These are phyloP conservation scores for Phortica okadai DNA, from an alignment of 2,888 invertebrate genomes.

Conservation along the genomic window DNA sequence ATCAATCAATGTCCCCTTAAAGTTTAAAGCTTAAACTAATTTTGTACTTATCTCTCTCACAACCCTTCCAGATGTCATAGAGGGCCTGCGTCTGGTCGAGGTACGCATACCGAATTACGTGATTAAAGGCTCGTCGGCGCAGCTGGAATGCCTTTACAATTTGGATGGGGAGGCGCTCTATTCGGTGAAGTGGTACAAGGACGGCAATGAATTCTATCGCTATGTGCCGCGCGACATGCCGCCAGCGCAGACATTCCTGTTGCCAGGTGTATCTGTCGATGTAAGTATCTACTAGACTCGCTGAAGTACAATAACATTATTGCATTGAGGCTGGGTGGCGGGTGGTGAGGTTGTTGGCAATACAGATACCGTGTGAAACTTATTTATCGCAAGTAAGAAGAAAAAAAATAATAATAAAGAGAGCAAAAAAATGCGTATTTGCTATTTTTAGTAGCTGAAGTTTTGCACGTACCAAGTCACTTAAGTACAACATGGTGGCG, in stretches of 20 bases:
- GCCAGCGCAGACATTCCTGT: constrained; percentile 85
- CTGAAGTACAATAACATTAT: neutral
- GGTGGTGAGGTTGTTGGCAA: neutral
- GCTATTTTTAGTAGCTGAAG: constrained; percentile 12
- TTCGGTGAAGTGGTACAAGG: constrained; percentile 95
- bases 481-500: neutral
- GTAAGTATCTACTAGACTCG: constrained; percentile 79
- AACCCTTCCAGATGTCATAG: constrained; percentile 76
- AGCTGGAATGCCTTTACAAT: constrained; percentile 89
- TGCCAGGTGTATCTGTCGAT: constrained; percentile 90
- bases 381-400: constrained; percentile 1
- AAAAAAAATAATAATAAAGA: neutral
- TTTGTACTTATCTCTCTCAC: neutral
- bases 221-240: constrained; percentile 90
- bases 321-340: too few species aligned
- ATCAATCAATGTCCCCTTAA: constrained; percentile 55
- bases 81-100: constrained; percentile 84
- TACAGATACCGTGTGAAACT: neutral
- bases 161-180: constrained; percentile 89
- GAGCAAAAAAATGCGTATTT: too few species aligned
- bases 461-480: neutral
- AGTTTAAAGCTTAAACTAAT: constrained; percentile 48
- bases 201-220: constrained; percentile 92
- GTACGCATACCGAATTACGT: constrained; percentile 89
- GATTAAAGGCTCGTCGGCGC: constrained; percentile 85